phyloP scores from a whole-genome alignment of 2,113 vertebrate species.

The Chloropsis hardwickii region DNA sequence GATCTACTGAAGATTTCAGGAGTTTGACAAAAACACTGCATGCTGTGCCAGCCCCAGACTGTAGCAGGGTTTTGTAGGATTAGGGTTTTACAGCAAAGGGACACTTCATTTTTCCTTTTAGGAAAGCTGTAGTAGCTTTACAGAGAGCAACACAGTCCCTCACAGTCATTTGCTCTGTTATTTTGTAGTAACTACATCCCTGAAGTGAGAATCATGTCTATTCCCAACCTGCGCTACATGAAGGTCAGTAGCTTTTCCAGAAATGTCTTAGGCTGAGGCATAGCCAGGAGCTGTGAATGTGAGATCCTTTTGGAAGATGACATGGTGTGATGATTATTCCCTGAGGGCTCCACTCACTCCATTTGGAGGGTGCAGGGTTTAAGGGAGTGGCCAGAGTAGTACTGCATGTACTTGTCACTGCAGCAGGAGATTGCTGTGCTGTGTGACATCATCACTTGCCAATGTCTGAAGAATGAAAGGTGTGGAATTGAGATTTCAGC shows the following conservation, averaged over 20 bases:
- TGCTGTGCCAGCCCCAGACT: background rate
- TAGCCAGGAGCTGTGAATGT: background rate
- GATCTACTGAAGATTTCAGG: background rate
- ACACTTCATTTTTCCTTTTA: background rate
- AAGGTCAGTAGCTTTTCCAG: slow-evolving; percentile 81
- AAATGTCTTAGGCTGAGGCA: background rate
- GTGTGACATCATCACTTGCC: fast-evolving
- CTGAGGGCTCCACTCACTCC: fast-evolving
- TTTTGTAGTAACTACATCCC: slow-evolving; percentile 91
- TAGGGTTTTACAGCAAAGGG: background rate
- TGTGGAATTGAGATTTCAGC: background rate
- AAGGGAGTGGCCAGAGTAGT: background rate
- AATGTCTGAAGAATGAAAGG: background rate
- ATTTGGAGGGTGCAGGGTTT: background rate
- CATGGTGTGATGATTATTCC: background rate
- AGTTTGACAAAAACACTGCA: background rate
- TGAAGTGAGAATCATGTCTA: slow-evolving; percentile 99
- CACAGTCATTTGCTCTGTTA: slow-evolving; percentile 4
- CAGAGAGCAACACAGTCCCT: background rate
- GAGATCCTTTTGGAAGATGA: background rate
- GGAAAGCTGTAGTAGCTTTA: background rate
- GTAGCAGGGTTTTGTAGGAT: background rate
- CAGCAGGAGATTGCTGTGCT: background rate
- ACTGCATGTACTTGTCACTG: background rate
- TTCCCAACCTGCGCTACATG: slow-evolving; percentile 94